Evolutionary conservation across 2,113 vertebrate species (phyloP).

Genomic region (Corapipo altera): DNA sequence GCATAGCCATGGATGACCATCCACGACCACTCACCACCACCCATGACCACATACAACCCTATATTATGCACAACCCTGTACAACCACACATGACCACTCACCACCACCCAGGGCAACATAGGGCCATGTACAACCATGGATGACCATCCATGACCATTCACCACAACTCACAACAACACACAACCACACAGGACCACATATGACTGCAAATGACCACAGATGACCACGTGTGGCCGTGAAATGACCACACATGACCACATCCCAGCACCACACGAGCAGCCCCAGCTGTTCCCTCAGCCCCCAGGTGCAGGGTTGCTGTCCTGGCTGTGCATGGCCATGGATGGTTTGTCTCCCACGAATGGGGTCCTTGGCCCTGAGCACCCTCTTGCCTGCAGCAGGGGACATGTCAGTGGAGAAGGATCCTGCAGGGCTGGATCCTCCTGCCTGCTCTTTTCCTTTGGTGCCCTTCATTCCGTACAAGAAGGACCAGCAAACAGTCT

Average conservation of each 20-base stretch:
- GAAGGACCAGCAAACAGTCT: not conserved
- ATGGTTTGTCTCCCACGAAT: not conserved
- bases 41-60: too few relatives aligned
- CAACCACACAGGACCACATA: rapidly evolving
- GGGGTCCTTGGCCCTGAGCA: not conserved
- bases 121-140: too few relatives aligned
- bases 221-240: rapidly evolving
- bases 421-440: not conserved
- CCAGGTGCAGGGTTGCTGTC: not conserved
- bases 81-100: not conserved
- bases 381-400: not conserved
- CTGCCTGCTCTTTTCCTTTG: not conserved
- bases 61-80: too few relatives aligned
- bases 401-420: not conserved
- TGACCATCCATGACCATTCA: too few relatives aligned
- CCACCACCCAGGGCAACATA: not conserved
- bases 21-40: too few relatives aligned
- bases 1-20: too few relatives aligned
- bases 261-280: not conserved
- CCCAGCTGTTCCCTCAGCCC: not conserved
- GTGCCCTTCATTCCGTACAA: not conserved
- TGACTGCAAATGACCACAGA: not conserved
- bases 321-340: not conserved
- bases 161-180: too few relatives aligned
- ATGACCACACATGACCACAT: not conserved